Conservation (phyloP, 2,113 vertebrate genomes). For the Onychostoma macrolepis region DNA sequence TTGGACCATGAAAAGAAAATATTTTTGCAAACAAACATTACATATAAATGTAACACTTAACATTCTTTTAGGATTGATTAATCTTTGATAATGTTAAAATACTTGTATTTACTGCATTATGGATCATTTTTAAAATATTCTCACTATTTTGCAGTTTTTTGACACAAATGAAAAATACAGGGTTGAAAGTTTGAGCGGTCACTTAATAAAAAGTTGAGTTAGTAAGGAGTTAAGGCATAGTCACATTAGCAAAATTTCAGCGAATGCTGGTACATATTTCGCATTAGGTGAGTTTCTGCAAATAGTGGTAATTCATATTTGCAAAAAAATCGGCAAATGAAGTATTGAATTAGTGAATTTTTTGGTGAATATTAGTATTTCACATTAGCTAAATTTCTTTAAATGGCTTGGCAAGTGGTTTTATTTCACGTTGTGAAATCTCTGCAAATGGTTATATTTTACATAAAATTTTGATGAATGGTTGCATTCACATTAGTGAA, state of each 20-base stretch:
- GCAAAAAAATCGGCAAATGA: not conserved
- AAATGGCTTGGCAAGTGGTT: not conserved
- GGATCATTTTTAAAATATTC: not conserved
- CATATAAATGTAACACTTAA: not conserved
- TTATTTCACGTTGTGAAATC: not conserved
- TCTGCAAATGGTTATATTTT: not conserved
- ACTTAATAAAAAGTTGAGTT: not conserved
- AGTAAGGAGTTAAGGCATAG: not conserved
- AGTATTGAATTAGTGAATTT: too few relatives aligned
- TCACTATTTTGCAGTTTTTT: not conserved
- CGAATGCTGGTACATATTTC: not conserved
- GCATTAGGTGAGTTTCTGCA: not conserved
- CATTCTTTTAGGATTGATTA: too few relatives aligned
- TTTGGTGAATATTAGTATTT: not conserved
- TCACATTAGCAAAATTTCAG: not conserved
- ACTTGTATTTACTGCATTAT: not conserved
- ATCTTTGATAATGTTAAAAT: not conserved
- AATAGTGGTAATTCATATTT: not conserved
- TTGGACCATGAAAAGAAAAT: not conserved
- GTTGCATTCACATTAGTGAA: not conserved
- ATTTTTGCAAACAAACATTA: not conserved
- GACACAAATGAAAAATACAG: not conserved
- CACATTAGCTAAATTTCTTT: not conserved
- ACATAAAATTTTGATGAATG: too few relatives aligned
- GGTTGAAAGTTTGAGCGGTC: not conserved